A percentile compares a stretch with the other conserved stretches of the same genome.
Evolutionary conservation across 2,888 invertebrate genomes (phyloP).

Genomic region (Copidosoma aretas): DNA sequence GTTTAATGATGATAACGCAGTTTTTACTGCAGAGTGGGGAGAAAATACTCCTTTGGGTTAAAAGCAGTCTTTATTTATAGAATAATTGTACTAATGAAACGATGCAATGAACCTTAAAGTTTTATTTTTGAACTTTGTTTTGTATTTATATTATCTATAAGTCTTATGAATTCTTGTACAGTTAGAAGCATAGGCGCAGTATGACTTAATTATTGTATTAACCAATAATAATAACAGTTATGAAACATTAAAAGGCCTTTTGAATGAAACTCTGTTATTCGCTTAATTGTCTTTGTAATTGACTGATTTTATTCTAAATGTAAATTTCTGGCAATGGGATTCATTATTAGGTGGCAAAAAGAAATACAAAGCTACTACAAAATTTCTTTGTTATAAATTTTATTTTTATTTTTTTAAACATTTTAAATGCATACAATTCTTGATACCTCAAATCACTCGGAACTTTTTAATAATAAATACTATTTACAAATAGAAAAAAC

Average conservation of each 20-base stretch:
- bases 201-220: slow-evolving; percentile 29
- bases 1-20: slow-evolving; percentile 26
- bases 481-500: slow-evolving; percentile 23
- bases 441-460: slow-evolving; percentile 9
- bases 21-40: background rate
- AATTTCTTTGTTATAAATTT: background rate
- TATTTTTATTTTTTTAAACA: background rate
- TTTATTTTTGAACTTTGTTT: slow-evolving; percentile 22
- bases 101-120: slow-evolving; percentile 11
- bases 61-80: slow-evolving; percentile 10
- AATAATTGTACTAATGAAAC: background rate
- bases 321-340: background rate
- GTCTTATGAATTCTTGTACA: slow-evolving; percentile 28
- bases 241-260: slow-evolving; percentile 26
- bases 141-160: slow-evolving; percentile 16
- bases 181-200: slow-evolving; percentile 24
- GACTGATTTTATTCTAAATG: background rate
- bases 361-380: background rate
- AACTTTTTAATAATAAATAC: slow-evolving; percentile 34
- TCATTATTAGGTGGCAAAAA: background rate
- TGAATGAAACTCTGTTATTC: background rate
- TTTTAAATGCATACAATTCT: slow-evolving; percentile 17
- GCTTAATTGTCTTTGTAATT: too few relatives aligned
- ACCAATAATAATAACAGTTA: slow-evolving; percentile 17
- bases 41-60: slow-evolving; percentile 2